A percentile compares a stretch with the other conserved stretches of the same genome.
These are phyloP conservation scores for Lophius americanus DNA, from an alignment of 2,797 vertebrate genomes.

Conservation along the genomic window DNA sequence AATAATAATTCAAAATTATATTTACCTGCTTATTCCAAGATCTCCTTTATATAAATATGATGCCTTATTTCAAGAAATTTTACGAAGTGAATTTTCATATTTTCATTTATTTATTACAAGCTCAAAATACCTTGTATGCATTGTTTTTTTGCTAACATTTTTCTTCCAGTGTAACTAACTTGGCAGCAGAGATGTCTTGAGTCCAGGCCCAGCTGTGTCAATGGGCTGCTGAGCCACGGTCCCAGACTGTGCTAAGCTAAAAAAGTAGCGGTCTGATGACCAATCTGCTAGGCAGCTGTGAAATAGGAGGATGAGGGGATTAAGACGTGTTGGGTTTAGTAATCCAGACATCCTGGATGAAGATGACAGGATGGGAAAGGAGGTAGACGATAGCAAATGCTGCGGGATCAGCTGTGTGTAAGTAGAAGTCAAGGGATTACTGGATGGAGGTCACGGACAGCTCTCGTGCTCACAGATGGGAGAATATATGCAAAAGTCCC, in stretches of 20 bases:
- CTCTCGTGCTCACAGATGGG: slow-evolving; percentile 34
- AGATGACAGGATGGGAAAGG: slow-evolving; percentile 54
- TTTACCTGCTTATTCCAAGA: too few species aligned
- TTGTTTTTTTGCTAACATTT: background rate
- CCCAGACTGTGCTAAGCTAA: slow-evolving; percentile 30
- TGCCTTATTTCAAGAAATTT: too few species aligned
- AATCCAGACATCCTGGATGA: slow-evolving; percentile 64
- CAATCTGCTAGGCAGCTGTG: slow-evolving; percentile 54
- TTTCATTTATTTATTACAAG: background rate
- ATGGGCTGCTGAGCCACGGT: slow-evolving; percentile 39
- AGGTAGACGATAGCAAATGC: slow-evolving; percentile 59
- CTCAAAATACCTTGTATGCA: too few species aligned
- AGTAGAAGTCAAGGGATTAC: slow-evolving; percentile 72
- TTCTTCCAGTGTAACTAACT: slow-evolving; percentile 11
- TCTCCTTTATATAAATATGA: too few species aligned
- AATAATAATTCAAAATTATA: too few species aligned
- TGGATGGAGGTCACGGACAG: slow-evolving; percentile 55
- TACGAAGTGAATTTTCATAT: too few species aligned
- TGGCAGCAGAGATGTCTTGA: slow-evolving; percentile 30
- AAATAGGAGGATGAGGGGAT: slow-evolving; percentile 67
- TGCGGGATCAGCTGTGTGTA: slow-evolving; percentile 65
- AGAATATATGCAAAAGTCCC: slow-evolving; percentile 54
- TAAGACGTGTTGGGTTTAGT: slow-evolving; percentile 66
- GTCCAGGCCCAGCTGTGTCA: slow-evolving; percentile 44
- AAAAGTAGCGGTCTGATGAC: slow-evolving; percentile 58